These are phyloP conservation scores for Actenoides hombroni DNA, from an alignment of 2,113 vertebrate genomes.

Conservation along the genomic window DNA sequence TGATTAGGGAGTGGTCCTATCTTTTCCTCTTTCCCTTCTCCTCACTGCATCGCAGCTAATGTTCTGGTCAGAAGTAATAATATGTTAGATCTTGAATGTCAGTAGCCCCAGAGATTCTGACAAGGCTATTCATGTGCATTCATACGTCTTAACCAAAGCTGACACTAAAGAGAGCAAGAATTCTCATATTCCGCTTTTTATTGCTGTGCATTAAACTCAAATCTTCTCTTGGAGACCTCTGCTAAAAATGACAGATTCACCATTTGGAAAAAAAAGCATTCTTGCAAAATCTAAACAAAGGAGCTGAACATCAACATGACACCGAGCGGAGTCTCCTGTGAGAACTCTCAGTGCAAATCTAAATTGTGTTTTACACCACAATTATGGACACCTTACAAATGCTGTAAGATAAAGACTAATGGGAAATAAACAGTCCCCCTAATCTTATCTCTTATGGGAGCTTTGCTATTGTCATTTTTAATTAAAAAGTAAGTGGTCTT, in stretches of 20 bases:
- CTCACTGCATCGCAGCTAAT: constrained; percentile 4
- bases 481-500: background rate
- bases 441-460: background rate
- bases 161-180: constrained; percentile 63
- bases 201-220: background rate
- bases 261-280: background rate
- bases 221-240: constrained; percentile 16
- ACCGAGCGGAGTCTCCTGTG: background rate
- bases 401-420: background rate
- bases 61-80: constrained; percentile 56
- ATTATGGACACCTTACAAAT: background rate
- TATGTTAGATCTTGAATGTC: constrained; percentile 57
- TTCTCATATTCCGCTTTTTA: constrained; percentile 61
- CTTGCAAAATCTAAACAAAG: constrained; percentile 25
- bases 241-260: constrained; percentile 11
- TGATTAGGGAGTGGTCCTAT: constrained; percentile 5
- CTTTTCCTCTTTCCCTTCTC: background rate
- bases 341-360: background rate
- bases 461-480: background rate
- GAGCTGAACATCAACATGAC: background rate
- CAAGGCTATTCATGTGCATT: constrained; percentile 63
- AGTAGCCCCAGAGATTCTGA: constrained; percentile 53
- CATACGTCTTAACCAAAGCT: constrained; percentile 59
- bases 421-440: background rate
- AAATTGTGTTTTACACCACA: background rate